Base-by-base conservation (phyloP, 1,140 invertebrate genomes). In the Aphelinus certus region DNA sequence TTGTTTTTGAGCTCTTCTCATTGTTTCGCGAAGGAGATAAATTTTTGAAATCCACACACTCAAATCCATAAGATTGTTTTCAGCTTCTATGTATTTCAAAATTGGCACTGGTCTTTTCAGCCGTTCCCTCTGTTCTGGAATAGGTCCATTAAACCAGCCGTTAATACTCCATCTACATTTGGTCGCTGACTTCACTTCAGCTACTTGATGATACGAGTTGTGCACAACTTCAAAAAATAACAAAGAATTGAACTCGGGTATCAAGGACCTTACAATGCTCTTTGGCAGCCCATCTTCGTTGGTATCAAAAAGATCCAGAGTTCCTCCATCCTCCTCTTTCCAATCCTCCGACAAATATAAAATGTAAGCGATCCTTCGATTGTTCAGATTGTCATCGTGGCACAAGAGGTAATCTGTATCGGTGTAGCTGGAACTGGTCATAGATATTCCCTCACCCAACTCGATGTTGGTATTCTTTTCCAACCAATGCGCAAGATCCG, bases 141-240 rank as follows among this genome's bases (percentile, higher is more conserved):
- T 1, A 1, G 87, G 89, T 1, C 91, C 92, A 82, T 94, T 92
- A 82, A 94, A 94, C 93, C 93, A 94, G 55, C 93, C 93, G 79
- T 94, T 94, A 63, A 94, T 92, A 26, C 92, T 92, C 74, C 92
- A 88, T 60, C 93, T 89, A 55, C 89, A 90, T 79, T 91, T 89
- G 76, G 92, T 89, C 71, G 89, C 83, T 4, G 89, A 89, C 3
- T 88, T 84, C 49, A 94, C 90, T 86, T 94, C 93, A 7, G 89
- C 88, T 48, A 94, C 93, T 81, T 90, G 88, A 80, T 91, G 90
- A 75, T 89, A 91, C 46, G 90, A 90, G 48, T 87, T 81, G 61
- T 88, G 80, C 0, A 84, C 79, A 7, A 94, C 93, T 83, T 91
- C 90, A 76, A 94, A 94, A 79, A 94, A 93, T 42, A 92, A 89